Conservation (phyloP, 2,888 invertebrate genomes). For the Enoplolaimus lenunculus region DNA sequence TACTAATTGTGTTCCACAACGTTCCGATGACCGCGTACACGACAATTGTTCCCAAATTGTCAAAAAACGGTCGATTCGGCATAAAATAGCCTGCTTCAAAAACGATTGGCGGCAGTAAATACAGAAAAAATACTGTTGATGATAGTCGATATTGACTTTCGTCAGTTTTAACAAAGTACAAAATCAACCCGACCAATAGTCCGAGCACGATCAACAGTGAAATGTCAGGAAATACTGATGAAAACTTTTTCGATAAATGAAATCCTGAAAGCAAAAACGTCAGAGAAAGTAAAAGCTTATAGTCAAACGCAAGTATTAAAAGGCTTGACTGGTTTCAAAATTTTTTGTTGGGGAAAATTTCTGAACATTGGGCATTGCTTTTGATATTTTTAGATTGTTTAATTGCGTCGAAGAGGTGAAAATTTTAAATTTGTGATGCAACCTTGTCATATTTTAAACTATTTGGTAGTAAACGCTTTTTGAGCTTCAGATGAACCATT, state of each 20-base stretch:
- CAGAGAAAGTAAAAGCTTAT: no score
- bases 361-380: no score
- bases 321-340: no score
- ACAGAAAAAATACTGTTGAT: constrained; percentile 87
- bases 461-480: no score
- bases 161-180: constrained; percentile 51
- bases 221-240: constrained; percentile 87
- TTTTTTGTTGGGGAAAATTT: no score
- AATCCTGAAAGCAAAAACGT: constrained; percentile 63
- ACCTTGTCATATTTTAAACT: no score
- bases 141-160: constrained; percentile 54
- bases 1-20: constrained; percentile 69
- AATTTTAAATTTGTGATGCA: no score
- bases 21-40: constrained; percentile 80
- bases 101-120: constrained; percentile 93
- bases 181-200: constrained; percentile 68
- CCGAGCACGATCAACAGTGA: constrained; percentile 89
- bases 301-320: no score
- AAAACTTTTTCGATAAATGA: constrained; percentile 79
- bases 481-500: no score
- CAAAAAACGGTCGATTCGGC: constrained; percentile 93
- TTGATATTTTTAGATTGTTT: no score
- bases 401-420: no score
- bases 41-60: constrained; percentile 86
- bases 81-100: constrained; percentile 98